Evolutionary conservation across 1,140 invertebrate genomes (phyloP).

Genomic region (Scaptomyza montana): DNA sequence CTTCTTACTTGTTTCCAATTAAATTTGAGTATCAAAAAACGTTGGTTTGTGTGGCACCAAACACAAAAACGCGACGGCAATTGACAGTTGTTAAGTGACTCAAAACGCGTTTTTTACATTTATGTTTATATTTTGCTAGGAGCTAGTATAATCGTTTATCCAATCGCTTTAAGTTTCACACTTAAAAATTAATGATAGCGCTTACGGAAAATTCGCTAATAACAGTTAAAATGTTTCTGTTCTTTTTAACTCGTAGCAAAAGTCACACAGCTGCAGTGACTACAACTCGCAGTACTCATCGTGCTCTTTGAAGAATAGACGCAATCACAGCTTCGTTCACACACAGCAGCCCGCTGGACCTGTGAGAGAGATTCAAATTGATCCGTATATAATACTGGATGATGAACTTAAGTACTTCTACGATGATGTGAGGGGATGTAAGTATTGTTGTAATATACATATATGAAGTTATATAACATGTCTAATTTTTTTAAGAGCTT

Average conservation of each 20-base stretch:
- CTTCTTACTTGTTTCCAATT: too few species aligned
- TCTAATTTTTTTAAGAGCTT: too few species aligned
- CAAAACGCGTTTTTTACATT: too few species aligned
- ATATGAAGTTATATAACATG: too few species aligned
- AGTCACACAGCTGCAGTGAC: conserved; percentile 51
- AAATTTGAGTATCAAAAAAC: too few species aligned
- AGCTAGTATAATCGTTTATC: too few species aligned
- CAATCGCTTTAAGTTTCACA: too few species aligned
- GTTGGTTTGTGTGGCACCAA: too few species aligned
- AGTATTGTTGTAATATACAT: conserved; percentile 60
- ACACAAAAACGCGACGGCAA: too few species aligned
- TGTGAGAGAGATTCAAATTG: conserved; percentile 90
- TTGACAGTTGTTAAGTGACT: too few species aligned
- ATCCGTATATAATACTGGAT: conserved; percentile 93
- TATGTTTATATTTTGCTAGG: too few species aligned
- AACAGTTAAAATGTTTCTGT: background rate
- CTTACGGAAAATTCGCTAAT: conserved; percentile 7
- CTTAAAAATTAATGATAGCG: too few species aligned
- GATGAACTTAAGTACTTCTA: conserved; percentile 93
- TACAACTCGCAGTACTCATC: conserved; percentile 36
- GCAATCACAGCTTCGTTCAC: conserved; percentile 86
- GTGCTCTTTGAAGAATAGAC: conserved; percentile 34
- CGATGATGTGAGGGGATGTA: conserved; percentile 92
- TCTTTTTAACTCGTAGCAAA: conserved; percentile 38
- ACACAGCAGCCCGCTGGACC: conserved; percentile 89